Evolutionary conservation across 2,113 vertebrate species (phyloP).

Genomic region (Ceratotherium simum): DNA sequence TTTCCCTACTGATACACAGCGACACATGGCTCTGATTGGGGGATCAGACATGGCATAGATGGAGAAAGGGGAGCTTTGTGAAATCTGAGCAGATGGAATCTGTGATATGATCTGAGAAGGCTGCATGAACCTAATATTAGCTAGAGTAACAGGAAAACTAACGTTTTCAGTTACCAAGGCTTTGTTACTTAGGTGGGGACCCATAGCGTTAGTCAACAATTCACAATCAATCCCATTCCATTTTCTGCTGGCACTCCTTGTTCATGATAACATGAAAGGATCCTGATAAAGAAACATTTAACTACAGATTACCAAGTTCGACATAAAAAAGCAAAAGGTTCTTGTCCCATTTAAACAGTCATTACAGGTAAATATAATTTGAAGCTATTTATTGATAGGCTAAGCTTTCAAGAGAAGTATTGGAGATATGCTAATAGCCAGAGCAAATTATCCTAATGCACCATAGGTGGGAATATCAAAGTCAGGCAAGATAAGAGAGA

Average conservation of each 20-base stretch:
- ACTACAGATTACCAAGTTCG: background rate
- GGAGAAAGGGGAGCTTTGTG: background rate
- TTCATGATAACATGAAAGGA: constrained; percentile 21
- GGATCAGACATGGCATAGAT: background rate
- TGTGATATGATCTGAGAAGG: constrained; percentile 2
- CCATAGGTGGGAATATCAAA: constrained; percentile 54
- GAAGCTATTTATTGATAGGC: constrained; percentile 39
- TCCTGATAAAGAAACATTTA: constrained; percentile 43
- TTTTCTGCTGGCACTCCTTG: constrained; percentile 31
- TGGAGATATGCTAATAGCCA: constrained; percentile 64
- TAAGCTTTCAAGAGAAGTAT: constrained; percentile 64
- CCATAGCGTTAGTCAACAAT: background rate
- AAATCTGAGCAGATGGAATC: constrained; percentile 32
- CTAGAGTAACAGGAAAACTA: constrained; percentile 21
- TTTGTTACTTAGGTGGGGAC: constrained; percentile 21
- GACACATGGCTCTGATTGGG: background rate
- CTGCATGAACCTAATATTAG: background rate
- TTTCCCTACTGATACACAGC: background rate
- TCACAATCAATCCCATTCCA: constrained; percentile 46
- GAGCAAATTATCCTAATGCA: constrained; percentile 61
- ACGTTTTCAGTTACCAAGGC: constrained; percentile 55
- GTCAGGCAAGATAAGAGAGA: constrained; percentile 65
- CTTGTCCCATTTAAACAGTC: background rate
- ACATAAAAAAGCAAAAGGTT: constrained; percentile 48
- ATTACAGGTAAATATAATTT: constrained; percentile 59